Evolutionary conservation across 2,113 vertebrate genomes (phyloP).

Genomic region (Oncorhynchus mykiss): DNA sequence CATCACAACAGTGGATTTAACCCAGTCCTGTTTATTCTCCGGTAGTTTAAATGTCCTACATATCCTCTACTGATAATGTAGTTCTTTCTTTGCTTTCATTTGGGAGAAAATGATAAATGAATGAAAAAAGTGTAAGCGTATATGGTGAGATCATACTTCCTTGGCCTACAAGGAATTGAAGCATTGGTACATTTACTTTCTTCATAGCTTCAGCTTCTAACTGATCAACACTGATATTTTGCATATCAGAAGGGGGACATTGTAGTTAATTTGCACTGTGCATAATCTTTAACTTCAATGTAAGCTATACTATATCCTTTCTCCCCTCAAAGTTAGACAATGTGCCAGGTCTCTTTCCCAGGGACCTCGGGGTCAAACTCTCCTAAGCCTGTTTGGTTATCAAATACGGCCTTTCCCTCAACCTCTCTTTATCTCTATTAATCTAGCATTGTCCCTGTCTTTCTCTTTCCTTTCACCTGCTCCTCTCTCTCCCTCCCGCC

Average conservation of each 20-base stretch:
- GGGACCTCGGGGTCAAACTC: slow-evolving; percentile 46
- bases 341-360: background rate
- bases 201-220: no score
- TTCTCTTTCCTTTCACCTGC: background rate
- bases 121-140: no score
- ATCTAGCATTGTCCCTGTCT: slow-evolving; percentile 8
- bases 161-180: no score
- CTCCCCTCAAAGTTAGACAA: background rate
- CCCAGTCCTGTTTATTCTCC: slow-evolving; percentile 51
- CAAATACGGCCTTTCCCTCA: slow-evolving; percentile 41
- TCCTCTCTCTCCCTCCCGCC: background rate
- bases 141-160: no score
- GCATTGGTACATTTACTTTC: no score
- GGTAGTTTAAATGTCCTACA: slow-evolving; percentile 52
- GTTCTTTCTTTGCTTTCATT: no score
- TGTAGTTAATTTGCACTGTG: background rate
- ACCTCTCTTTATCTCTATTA: background rate
- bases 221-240: no score
- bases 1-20: slow-evolving; percentile 69
- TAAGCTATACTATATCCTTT: background rate
- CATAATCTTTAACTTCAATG: background rate
- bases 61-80: slow-evolving; percentile 17
- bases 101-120: no score
- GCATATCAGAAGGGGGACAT: no score
- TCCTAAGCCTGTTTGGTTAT: slow-evolving; percentile 55